Conservation (phyloP, 2,797 vertebrate genomes). For the Graptemys geographica region DNA sequence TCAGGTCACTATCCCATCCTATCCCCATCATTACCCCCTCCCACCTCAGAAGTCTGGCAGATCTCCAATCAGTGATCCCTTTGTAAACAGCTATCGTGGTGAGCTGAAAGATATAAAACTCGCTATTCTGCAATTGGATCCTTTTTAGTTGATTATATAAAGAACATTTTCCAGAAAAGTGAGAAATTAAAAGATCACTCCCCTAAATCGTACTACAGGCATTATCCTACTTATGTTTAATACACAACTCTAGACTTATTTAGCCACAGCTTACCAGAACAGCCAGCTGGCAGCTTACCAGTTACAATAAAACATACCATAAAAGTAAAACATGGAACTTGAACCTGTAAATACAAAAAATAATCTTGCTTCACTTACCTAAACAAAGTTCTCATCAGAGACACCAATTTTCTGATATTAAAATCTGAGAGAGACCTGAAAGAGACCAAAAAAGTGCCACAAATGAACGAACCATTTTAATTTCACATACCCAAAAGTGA, state of each 20-base stretch:
- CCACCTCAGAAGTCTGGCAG: not conserved
- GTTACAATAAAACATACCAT: slow-evolving; percentile 33
- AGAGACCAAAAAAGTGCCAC: not conserved
- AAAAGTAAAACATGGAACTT: slow-evolving; percentile 44
- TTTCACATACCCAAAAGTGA: not conserved
- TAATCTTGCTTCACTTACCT: slow-evolving; percentile 62
- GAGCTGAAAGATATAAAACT: slow-evolving; percentile 25
- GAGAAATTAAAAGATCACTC: slow-evolving; percentile 32
- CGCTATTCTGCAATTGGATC: not conserved
- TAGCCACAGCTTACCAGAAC: slow-evolving; percentile 55
- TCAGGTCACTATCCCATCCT: not conserved
- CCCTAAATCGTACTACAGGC: slow-evolving; percentile 33
- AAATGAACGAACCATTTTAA: not conserved
- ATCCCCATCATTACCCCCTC: not conserved
- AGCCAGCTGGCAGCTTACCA: slow-evolving; percentile 53
- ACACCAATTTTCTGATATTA: slow-evolving; percentile 39
- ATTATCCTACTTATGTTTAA: slow-evolving; percentile 54
- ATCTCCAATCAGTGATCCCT: not conserved
- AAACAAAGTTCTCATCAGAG: slow-evolving; percentile 58
- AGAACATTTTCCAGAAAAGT: not conserved
- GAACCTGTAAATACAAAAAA: not conserved
- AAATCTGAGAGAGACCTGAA: slow-evolving; percentile 53
- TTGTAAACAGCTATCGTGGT: not conserved
- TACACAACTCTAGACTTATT: slow-evolving; percentile 16
- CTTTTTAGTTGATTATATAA: slow-evolving; percentile 42